Evolutionary conservation across 2,113 vertebrate species (phyloP), one percentile per base, ranked within the genome.

Genomic region (Girardinichthys multiradiatus): DNA sequence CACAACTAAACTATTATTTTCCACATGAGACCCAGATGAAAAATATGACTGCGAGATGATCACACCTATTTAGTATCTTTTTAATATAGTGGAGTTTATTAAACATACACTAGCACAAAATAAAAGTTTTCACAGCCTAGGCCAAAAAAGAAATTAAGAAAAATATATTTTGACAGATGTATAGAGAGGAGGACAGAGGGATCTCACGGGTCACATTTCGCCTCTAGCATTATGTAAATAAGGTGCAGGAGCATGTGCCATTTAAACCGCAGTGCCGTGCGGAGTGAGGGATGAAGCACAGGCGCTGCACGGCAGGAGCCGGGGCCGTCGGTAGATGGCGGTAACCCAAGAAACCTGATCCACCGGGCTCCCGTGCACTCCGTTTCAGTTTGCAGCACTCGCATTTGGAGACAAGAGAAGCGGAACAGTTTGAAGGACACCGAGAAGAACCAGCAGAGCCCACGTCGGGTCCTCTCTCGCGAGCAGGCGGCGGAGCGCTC

Each of bases 321-420:
- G 74, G 86, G 86, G 80, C 93, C 81, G 91, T 91, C 94, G 91
- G 91, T 95, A 95, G 94, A 93, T 93, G 94, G 93, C 94, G 92
- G 92, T 93, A 94, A 91, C 90, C 91, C 92, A 88, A 89, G 93
- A 93, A 94, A 94, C 88, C 92, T 88, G 91, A 93, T 91, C 93
- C 90, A 91, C 63, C 89, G 87, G 92, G 81, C 74, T 87, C 83
- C 89, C 87, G 78, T 87, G 81, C 88, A 70, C 90, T 87, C 88
- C 81, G 89, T 89, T 90, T 92, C 91, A 92, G 94, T 94, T 94
- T 94, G 92, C 94, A 94, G 93, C 91, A 93, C 83, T 90, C 88
- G 89, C 91, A 57, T 84, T 82, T 79, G 83, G 89, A 87, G 84
- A 37, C 7, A 87, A 85, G 87, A 90, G 90, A 76, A 91, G 92